Conservation (phyloP, 2,888 invertebrate genomes). For the Trachelus iudaicus region DNA sequence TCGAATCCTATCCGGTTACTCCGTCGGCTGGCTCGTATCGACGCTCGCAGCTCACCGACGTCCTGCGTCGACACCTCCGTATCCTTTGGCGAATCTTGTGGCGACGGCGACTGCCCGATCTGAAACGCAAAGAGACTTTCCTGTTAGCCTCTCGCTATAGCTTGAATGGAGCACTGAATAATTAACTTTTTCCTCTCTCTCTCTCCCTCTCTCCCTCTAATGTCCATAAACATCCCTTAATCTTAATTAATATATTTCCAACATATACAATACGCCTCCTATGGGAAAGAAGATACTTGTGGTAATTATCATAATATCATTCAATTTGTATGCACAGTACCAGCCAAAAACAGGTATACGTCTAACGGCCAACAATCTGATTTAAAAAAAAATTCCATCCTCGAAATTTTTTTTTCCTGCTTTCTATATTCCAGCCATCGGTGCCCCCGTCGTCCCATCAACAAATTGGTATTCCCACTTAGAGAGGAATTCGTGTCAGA, state of each 20-base stretch:
- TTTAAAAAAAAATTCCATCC: neutral
- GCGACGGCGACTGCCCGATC: constrained; percentile 28
- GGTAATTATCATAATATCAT: neutral
- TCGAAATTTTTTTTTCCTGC: neutral
- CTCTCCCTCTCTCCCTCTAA: constrained; percentile 11
- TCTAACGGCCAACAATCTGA: no score
- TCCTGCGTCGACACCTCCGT: constrained; percentile 12
- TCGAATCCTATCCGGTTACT: neutral
- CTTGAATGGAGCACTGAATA: constrained; percentile 10
- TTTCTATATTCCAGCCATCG: constrained; percentile 13
- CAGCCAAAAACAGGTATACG: no score
- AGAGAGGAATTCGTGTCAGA: constrained; percentile 58
- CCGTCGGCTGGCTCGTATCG: constrained; percentile 8
- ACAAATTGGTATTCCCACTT: constrained; percentile 58
- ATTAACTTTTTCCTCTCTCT: constrained; percentile 8
- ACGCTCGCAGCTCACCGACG: constrained; percentile 6
- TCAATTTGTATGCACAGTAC: neutral
- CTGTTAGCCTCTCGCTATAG: neutral
- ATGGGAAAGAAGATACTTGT: neutral
- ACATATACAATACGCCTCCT: neutral
- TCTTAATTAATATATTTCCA: neutral
- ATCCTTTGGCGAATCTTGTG: constrained; percentile 4
- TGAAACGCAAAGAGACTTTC: constrained; percentile 23
- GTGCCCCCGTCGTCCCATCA: constrained; percentile 30
- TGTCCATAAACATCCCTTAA: neutral